Evolutionary conservation across 2,888 invertebrate genomes (phyloP).

Genomic region (Netelia fuscicornis): DNA sequence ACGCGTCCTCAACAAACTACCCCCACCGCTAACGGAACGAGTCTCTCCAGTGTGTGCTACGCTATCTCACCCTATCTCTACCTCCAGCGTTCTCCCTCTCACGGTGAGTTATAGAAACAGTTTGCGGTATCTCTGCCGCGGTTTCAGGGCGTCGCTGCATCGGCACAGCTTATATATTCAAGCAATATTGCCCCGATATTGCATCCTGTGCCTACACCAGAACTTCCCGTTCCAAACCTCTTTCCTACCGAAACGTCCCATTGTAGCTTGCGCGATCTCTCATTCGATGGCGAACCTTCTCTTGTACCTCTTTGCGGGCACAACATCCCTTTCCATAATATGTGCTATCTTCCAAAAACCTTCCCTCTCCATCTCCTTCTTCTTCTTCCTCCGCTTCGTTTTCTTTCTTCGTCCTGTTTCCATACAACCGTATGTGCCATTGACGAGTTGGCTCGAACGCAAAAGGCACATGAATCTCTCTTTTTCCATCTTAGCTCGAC

Average conservation of each 20-base stretch:
- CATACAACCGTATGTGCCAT: slow-evolving; percentile 44
- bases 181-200: slow-evolving; percentile 80
- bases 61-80: slow-evolving; percentile 68
- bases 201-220: slow-evolving; percentile 73
- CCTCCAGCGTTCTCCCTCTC: slow-evolving; percentile 37
- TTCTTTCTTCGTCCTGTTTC: slow-evolving; percentile 44
- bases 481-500: slow-evolving; percentile 14
- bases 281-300: slow-evolving; percentile 36
- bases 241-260: not conserved
- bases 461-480: slow-evolving; percentile 60
- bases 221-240: slow-evolving; percentile 58
- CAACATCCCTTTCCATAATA: slow-evolving; percentile 53
- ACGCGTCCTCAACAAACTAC: slow-evolving; percentile 43
- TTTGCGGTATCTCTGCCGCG: slow-evolving; percentile 78
- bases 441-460: slow-evolving; percentile 65
- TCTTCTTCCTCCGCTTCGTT: not conserved
- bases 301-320: slow-evolving; percentile 41
- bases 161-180: slow-evolving; percentile 76
- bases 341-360: slow-evolving; percentile 56
- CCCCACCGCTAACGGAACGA: slow-evolving; percentile 37
- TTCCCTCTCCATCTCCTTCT: slow-evolving; percentile 11
- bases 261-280: slow-evolving; percentile 35
- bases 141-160: slow-evolving; percentile 74
- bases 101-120: slow-evolving; percentile 80
- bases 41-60: slow-evolving; percentile 51